A percentile compares a stretch with the other conserved stretches of the same genome.
Conservation (phyloP, 2,888 invertebrate species). For the Fabriciana adippe region DNA sequence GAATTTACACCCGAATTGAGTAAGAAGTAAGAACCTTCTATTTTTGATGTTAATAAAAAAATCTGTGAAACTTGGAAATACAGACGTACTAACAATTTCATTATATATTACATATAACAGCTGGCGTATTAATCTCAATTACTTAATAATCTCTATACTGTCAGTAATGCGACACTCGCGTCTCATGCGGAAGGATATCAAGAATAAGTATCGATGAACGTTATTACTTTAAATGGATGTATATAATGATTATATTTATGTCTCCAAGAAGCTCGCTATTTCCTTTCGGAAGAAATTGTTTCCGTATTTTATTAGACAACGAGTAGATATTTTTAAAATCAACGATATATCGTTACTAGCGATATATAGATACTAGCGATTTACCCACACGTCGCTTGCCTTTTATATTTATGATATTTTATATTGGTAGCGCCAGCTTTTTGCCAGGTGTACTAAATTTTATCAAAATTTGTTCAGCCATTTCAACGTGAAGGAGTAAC, state of each 20-base stretch:
- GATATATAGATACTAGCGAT: too few relatives aligned
- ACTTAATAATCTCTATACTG: slow-evolving; percentile 21
- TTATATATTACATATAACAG: slow-evolving; percentile 3
- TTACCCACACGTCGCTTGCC: too few relatives aligned
- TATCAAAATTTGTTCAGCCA: too few relatives aligned
- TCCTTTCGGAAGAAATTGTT: slow-evolving; percentile 1
- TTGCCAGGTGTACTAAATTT: too few relatives aligned
- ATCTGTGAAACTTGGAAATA: not conserved
- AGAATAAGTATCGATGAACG: slow-evolving; percentile 36
- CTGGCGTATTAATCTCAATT: slow-evolving; percentile 13
- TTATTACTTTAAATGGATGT: slow-evolving; percentile 5
- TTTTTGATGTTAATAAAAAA: too few relatives aligned
- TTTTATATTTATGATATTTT: too few relatives aligned
- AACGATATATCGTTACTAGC: too few relatives aligned
- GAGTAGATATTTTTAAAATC: not conserved
- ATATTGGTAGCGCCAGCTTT: too few relatives aligned
- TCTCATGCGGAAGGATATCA: slow-evolving; percentile 23
- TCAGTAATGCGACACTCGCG: slow-evolving; percentile 19
- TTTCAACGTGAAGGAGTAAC: too few relatives aligned
- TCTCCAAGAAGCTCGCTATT: slow-evolving; percentile 18
- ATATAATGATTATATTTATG: slow-evolving; percentile 5
- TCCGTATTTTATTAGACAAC: slow-evolving; percentile 2
- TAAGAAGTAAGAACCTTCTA: too few relatives aligned
- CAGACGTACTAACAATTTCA: not conserved
- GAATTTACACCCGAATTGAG: too few relatives aligned